phyloP scores from a whole-genome alignment of 2,888 invertebrate genomes.

The Ceramica pisi region DNA sequence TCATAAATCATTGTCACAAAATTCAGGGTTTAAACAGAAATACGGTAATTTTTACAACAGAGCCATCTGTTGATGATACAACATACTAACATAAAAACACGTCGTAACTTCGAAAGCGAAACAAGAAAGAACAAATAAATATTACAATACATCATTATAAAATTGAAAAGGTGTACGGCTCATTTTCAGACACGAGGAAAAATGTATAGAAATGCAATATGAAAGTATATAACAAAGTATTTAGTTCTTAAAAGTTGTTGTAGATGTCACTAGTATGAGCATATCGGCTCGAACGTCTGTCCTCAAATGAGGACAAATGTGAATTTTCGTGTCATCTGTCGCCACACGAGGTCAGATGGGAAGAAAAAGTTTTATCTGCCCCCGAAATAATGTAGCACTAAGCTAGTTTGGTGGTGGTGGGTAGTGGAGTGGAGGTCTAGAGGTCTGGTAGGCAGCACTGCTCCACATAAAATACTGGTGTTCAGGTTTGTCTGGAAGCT shows the following conservation, averaged over 20 bases:
- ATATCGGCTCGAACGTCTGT: too few relatives aligned
- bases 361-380: too few relatives aligned
- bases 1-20: neutral
- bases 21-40: neutral
- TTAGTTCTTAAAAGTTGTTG: constrained; percentile 3
- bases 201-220: neutral
- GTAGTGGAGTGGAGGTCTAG: too few relatives aligned
- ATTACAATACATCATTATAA: neutral
- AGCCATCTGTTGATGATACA: constrained; percentile 28
- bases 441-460: too few relatives aligned
- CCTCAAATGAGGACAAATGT: too few relatives aligned
- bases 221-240: neutral
- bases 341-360: too few relatives aligned
- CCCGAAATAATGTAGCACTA: too few relatives aligned
- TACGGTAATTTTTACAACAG: neutral
- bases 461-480: too few relatives aligned
- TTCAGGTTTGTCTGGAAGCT: too few relatives aligned
- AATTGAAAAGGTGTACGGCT: neutral
- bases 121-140: neutral
- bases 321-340: too few relatives aligned
- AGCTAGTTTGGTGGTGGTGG: too few relatives aligned
- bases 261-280: constrained; percentile 32
- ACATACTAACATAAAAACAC: neutral
- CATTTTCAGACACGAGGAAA: neutral
- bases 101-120: neutral